Conservation (phyloP, 1,140 invertebrate genomes). For the Drosophila ficusphila region DNA sequence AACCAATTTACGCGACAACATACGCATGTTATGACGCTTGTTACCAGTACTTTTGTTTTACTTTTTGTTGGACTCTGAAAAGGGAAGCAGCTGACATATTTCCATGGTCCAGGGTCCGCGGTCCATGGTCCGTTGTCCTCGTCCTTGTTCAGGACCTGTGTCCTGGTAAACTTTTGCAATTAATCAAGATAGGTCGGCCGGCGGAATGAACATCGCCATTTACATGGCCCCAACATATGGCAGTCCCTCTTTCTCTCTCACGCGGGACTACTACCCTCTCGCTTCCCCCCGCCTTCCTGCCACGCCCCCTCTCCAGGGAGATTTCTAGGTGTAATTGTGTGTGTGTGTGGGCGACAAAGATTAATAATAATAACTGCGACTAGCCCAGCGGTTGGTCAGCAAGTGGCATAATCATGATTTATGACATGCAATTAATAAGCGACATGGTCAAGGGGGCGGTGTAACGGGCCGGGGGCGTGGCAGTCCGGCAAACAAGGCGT, state of each 20-base stretch:
- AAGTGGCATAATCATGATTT: conserved; percentile 82
- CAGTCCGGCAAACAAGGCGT: conserved; percentile 18
- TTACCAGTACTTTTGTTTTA: conserved; percentile 57
- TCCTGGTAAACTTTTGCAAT: conserved; percentile 81
- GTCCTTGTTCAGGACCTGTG: conserved; percentile 44
- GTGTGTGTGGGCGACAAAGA: conserved; percentile 73
- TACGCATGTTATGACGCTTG: conserved; percentile 77
- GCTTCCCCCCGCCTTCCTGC: background rate
- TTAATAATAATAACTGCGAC: conserved; percentile 82
- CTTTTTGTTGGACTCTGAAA: conserved; percentile 10
- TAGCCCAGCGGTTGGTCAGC: conserved; percentile 77
- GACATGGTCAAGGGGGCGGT: conserved; percentile 42
- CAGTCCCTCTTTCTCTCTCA: conserved; percentile 16
- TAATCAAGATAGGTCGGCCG: conserved; percentile 75
- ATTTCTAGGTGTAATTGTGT: conserved; percentile 5
- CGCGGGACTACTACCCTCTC: conserved; percentile 12
- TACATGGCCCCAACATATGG: conserved; percentile 73
- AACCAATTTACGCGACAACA: conserved; percentile 82
- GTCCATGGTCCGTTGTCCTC: conserved; percentile 7
- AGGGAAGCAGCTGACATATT: conserved; percentile 74
- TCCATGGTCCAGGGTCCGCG: conserved; percentile 46
- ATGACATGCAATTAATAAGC: conserved; percentile 80
- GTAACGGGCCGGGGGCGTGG: background rate
- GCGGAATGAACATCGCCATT: conserved; percentile 55
- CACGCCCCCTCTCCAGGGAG: background rate